A percentile compares a stretch with the other conserved stretches of the same genome.
Evolutionary conservation across 2,888 invertebrate species (phyloP).

Genomic region (Xestia xanthographa): DNA sequence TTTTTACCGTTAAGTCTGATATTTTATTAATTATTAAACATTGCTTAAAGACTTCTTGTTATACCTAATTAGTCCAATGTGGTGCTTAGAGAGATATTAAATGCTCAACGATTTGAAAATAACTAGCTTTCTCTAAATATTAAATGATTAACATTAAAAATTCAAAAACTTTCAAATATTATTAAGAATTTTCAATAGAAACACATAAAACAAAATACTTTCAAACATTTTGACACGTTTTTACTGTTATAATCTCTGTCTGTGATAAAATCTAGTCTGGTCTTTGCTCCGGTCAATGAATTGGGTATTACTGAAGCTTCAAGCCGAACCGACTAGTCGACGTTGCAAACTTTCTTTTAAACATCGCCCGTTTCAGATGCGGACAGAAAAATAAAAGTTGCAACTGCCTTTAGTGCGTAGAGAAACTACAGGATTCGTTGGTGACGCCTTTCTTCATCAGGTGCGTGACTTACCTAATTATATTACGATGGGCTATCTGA

Average conservation of each 20-base stretch:
- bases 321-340: background rate
- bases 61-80: background rate
- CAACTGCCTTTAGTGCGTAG: background rate
- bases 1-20: background rate
- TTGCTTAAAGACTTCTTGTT: background rate
- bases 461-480: background rate
- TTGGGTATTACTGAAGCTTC: background rate
- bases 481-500: background rate
- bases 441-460: background rate
- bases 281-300: background rate
- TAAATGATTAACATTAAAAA: background rate
- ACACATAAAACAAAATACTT: background rate
- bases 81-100: background rate
- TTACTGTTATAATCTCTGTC: background rate
- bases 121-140: background rate
- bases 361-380: slow-evolving; percentile 11
- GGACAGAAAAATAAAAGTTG: slow-evolving; percentile 20
- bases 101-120: background rate
- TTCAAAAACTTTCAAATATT: background rate
- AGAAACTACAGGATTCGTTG: background rate
- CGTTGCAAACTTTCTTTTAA: slow-evolving; percentile 25
- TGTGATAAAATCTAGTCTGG: background rate
- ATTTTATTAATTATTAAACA: background rate
- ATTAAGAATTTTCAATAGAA: background rate
- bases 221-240: background rate